Evolutionary conservation across 2,797 vertebrate genomes (phyloP).

Genomic region (Anguilla megastoma): DNA sequence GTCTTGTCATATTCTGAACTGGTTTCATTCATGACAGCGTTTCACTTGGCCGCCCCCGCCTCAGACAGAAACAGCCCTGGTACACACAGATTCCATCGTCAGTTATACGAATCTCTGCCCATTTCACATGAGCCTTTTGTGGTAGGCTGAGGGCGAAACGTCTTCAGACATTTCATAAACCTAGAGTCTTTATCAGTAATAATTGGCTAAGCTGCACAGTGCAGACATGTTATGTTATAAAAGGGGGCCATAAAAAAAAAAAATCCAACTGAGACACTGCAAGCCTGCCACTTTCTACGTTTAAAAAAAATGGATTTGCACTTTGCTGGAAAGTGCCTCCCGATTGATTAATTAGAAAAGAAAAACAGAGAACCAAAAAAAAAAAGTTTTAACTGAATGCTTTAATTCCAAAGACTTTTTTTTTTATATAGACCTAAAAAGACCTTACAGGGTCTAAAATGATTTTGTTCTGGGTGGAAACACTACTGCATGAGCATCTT

Average conservation of each 20-base stretch:
- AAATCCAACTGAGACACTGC: not conserved
- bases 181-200: not conserved
- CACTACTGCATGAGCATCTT: conserved; percentile 52
- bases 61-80: not conserved
- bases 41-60: not conserved
- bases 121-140: not conserved
- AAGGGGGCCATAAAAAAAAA: not conserved
- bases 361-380: conserved; percentile 51
- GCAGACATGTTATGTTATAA: not conserved
- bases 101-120: not conserved
- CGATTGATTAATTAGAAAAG: conserved; percentile 25
- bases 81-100: not conserved
- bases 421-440: conserved; percentile 53
- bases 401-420: conserved; percentile 56
- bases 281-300: not conserved
- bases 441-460: conserved; percentile 43
- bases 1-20: not conserved
- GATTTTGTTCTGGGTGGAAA: conserved; percentile 42
- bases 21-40: not conserved
- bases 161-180: not conserved
- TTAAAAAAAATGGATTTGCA: not conserved
- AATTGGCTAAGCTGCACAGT: not conserved
- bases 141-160: not conserved
- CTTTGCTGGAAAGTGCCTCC: not conserved
- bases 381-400: conserved; percentile 57